Percentiles rank a stretch among this genome's conserved stretches.
Evolutionary conservation across 2,797 vertebrate genomes (phyloP).

Genomic region (Melanogrammus aeglefinus): DNA sequence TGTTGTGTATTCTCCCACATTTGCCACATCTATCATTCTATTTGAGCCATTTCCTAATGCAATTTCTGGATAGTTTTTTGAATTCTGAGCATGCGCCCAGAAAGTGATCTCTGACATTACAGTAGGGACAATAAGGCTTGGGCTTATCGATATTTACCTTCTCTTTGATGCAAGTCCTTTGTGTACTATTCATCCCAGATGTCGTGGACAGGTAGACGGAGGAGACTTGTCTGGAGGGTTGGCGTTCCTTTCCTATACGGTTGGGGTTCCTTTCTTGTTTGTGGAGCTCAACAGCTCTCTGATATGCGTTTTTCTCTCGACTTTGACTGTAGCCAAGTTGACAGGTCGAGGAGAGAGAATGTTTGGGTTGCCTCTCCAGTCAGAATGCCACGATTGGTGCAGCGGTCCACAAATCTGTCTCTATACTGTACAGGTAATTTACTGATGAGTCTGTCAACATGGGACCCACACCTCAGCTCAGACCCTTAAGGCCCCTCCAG

Average conservation of each 20-base stretch:
- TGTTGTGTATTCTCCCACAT: slow-evolving; percentile 13
- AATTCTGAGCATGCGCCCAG: slow-evolving; percentile 7
- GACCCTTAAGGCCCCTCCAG: slow-evolving; percentile 8
- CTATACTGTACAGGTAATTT: slow-evolving; percentile 9
- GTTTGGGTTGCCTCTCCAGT: background rate
- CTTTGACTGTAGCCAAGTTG: slow-evolving; percentile 12
- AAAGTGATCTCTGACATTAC: background rate
- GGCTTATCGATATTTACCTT: background rate
- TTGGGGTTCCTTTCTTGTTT: background rate
- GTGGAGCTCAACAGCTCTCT: slow-evolving; percentile 12
- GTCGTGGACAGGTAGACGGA: slow-evolving; percentile 9
- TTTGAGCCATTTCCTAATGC: slow-evolving; percentile 8
- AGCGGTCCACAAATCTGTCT: slow-evolving; percentile 13
- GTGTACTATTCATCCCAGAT: background rate
- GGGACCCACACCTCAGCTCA: slow-evolving; percentile 16
- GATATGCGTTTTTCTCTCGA: background rate
- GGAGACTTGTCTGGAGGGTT: slow-evolving; percentile 4
- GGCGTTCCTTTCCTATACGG: background rate
- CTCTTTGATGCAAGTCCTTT: background rate
- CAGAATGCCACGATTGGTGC: slow-evolving; percentile 5
- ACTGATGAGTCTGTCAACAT: slow-evolving; percentile 17
- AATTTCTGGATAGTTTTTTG: slow-evolving; percentile 9
- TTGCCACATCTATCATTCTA: background rate
- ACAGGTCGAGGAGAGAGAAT: background rate
- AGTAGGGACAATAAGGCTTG: slow-evolving; percentile 5